Evolutionary conservation across 2,888 invertebrate genomes (phyloP).

Genomic region (Lymantria monacha): DNA sequence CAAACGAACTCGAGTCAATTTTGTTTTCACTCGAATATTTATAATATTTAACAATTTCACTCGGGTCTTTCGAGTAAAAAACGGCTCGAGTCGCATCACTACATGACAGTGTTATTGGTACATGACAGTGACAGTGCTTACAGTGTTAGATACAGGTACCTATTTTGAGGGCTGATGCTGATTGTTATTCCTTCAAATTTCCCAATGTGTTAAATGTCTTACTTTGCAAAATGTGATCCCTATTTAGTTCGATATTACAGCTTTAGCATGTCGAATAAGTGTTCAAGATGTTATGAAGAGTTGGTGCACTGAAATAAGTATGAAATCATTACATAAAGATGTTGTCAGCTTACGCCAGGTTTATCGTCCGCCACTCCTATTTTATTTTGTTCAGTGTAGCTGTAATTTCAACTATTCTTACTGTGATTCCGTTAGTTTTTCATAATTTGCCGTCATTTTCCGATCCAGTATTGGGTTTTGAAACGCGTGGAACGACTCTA

Average conservation of each 20-base stretch:
- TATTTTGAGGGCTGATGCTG: too few relatives aligned
- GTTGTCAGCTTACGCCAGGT: constrained; percentile 74
- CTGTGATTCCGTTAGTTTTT: constrained; percentile 67
- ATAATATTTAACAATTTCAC: too few relatives aligned
- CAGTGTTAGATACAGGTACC: too few relatives aligned
- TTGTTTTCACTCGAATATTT: too few relatives aligned
- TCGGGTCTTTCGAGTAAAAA: too few relatives aligned
- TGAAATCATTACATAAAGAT: constrained; percentile 61
- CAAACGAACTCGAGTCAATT: too few relatives aligned
- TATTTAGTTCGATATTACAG: constrained; percentile 17
- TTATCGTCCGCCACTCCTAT: constrained; percentile 76
- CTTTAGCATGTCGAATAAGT: constrained; percentile 41
- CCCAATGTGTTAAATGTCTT: too few relatives aligned
- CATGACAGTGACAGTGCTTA: too few relatives aligned
- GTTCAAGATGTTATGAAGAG: constrained; percentile 37
- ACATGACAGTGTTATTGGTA: too few relatives aligned
- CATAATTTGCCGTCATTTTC: constrained; percentile 88
- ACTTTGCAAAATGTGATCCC: constrained; percentile 43
- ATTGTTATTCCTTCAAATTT: too few relatives aligned
- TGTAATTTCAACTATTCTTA: constrained; percentile 63
- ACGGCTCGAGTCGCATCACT: too few relatives aligned
- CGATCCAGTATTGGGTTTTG: constrained; percentile 95
- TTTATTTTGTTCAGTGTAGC: constrained; percentile 64
- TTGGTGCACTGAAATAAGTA: constrained; percentile 61
- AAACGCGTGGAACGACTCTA: constrained; percentile 93